Evolutionary conservation across 2,797 vertebrate species (phyloP).

Genomic region (Mormyrus proboscirostris): DNA sequence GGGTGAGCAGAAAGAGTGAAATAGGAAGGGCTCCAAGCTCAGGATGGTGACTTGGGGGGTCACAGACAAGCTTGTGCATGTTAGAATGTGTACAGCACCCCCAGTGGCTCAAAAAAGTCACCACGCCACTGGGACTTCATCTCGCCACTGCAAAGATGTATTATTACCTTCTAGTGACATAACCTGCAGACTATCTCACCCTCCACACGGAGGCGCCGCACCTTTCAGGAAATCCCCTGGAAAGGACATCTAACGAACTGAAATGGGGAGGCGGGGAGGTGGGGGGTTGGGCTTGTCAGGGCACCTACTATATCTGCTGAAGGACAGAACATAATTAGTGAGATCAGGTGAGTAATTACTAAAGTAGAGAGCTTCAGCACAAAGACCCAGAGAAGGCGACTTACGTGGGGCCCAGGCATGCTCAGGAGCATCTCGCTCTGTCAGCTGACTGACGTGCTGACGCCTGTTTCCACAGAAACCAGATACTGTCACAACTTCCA

Average conservation of each 20-base stretch:
- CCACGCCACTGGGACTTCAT: background rate
- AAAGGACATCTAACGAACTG: background rate
- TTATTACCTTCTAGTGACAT: background rate
- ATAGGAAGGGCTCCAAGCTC: background rate
- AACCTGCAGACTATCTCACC: background rate
- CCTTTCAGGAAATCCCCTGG: background rate
- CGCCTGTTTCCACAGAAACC: conserved; percentile 50
- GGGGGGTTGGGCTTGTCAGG: background rate
- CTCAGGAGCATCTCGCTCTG: background rate
- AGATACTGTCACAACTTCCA: conserved; percentile 51
- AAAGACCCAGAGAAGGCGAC: background rate
- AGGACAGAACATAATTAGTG: background rate
- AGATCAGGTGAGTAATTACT: background rate
- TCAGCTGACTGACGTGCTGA: conserved; percentile 21
- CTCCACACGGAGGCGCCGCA: background rate
- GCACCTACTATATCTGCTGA: background rate
- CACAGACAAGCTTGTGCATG: background rate
- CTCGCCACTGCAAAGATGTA: background rate
- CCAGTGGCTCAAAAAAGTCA: background rate
- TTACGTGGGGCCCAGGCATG: too few species aligned
- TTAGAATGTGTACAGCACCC: background rate
- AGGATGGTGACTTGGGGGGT: background rate
- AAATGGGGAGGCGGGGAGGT: background rate
- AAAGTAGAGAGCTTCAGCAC: background rate
- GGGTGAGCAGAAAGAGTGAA: background rate